Base-by-base conservation (phyloP, 1,140 invertebrate species). In the Drosophila sturtevanti region DNA sequence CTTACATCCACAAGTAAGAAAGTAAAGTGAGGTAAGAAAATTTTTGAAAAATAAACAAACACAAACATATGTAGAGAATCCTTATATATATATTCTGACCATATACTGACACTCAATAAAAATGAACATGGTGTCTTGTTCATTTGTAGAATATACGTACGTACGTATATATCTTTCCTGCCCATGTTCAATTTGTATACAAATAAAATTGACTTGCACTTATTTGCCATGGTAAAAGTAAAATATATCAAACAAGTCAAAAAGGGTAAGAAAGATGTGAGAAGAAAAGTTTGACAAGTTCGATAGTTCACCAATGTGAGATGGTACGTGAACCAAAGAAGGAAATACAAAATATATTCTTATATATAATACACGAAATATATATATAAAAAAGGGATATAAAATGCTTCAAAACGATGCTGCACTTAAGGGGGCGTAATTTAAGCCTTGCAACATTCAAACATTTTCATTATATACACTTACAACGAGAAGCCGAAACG, bases 391-490 rank as follows among this genome's bases (percentile, higher is more conserved):
- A 58, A 34, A 7, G 3, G 0, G 37, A n/a, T 21, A 48, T 48
- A 48, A 48, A 48, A 48, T 21, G 18, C 16, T 10, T 10, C 41
- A 1, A 21, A 48, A 48, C 21, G 21, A 16, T 78, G 76, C 81
- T 75, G 44, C 75, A 14, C 55, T 60, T 60, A 60, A 41, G 27
- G 54, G 54, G 37, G 44, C 21, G 44, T 35, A 34, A 24, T 27
- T 24, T 60, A 68, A 56, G 54, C 54, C 72, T 21, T 48, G 41
- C 41, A 48, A 48, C 9, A 48, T 48, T 48, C 41, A 14, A 85
- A 56, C 44, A 65, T 24, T 66, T 71, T 68, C 77, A 74, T 87
- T 81, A 86, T 81, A 68, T 86, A 74, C 51, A 14, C n/a, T n/a
- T n/a, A n/a, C n/a, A n/a, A n/a, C n/a, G n/a, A n/a, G 41, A 54